Evolutionary conservation across 2,797 vertebrate species (phyloP), one percentile per base, ranked within the genome.

Genomic region (Dryobates pubescens): DNA sequence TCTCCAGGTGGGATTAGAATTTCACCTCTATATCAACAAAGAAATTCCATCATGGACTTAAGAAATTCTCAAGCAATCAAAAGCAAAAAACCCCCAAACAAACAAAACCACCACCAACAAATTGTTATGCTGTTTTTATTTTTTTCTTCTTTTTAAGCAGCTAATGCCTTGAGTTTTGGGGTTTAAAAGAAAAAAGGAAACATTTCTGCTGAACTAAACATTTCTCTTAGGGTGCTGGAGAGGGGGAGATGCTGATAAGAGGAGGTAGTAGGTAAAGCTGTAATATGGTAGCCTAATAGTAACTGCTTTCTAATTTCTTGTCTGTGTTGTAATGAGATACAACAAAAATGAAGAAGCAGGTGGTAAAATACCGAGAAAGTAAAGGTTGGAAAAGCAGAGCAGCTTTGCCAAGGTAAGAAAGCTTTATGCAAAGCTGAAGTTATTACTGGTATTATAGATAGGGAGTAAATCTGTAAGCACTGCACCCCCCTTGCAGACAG

Each of bases 101-200:
- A 17, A 12, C 23, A 82, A 9, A 75, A 7, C 34, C 34, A 36
- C 36, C 22, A 38, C 13, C 17, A 70, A 59, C 29, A 23, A 18
- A 13, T 83, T 6, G 1, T 0, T 13, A 49, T 70, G 14, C 61
- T 18, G 1, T 53, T 3, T 59, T 45, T 0, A 7, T 73, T 62
- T 77, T n/a, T 24, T 45, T 29, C 51, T 2, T 36, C 10, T 68
- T 41, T 56, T 79, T 8, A 9, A 49, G 34, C 7, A 45, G 13
- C 18, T 49, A 43, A 22, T 38, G 16, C 27, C 22, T 83, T 62
- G 19, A 56, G 23, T 23, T 86, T 24, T 22, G 2, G 4, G 2
- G 4, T 3, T 79, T 76, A 56, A 11, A 3, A 13, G 38, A 3
- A 27, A n/a, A 43, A 64, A 47, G 43, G 6, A 15, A 56, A 54